Conservation (phyloP, 37 sponge, comb jelly and placozoan species). For the Ianthella basta region DNA sequence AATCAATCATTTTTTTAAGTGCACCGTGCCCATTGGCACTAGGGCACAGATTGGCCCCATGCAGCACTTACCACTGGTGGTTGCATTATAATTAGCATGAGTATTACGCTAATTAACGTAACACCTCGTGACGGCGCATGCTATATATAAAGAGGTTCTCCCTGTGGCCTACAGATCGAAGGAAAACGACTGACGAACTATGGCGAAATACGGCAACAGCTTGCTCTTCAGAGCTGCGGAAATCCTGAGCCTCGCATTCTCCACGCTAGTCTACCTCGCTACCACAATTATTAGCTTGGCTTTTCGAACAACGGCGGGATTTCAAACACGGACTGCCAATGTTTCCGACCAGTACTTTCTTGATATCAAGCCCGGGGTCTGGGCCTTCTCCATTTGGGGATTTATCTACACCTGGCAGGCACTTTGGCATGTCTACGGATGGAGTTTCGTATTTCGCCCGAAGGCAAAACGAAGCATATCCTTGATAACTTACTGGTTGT, state of each 20-base stretch:
- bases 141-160: too few species aligned
- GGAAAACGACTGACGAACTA: too few species aligned
- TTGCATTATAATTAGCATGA: too few species aligned
- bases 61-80: too few species aligned
- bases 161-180: too few species aligned
- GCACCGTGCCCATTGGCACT: too few species aligned
- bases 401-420: conserved; percentile 67
- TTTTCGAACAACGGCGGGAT: background rate
- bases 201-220: too few species aligned
- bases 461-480: conserved; percentile 22
- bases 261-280: background rate
- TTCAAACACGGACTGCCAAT: conserved; percentile 9
- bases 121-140: too few species aligned
- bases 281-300: background rate
- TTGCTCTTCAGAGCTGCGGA: too few species aligned
- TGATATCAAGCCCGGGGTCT: conserved; percentile 56
- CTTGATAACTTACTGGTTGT: conserved; percentile 15
- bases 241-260: background rate
- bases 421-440: conserved; percentile 60
- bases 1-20: too few species aligned
- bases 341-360: conserved; percentile 31
- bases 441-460: conserved; percentile 65
- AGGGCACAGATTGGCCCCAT: too few species aligned
- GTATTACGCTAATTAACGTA: too few species aligned
- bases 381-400: conserved; percentile 71